These are phyloP conservation scores for Phaethon lepturus DNA, from an alignment of 2,113 vertebrate genomes.

Conservation along the genomic window DNA sequence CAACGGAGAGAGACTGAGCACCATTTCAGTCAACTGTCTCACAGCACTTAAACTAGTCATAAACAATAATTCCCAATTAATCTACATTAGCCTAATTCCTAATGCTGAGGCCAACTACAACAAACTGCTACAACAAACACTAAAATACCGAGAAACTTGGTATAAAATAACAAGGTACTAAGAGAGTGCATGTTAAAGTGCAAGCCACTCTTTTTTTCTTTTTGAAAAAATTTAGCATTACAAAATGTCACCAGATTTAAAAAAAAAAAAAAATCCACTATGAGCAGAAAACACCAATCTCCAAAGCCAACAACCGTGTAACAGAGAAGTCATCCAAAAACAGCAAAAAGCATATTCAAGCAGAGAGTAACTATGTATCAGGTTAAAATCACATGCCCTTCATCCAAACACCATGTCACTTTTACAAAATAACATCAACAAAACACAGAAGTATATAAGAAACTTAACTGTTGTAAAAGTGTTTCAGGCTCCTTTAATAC, in stretches of 20 bases:
- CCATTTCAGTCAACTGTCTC: background rate
- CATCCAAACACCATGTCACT: background rate
- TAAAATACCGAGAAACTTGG: background rate
- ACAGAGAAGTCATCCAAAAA: slow-evolving; percentile 6
- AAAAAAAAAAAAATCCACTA: background rate
- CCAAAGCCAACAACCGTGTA: background rate
- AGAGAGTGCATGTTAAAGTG: background rate
- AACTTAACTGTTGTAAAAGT: background rate
- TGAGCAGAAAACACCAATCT: background rate
- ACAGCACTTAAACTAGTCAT: background rate
- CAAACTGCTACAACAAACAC: background rate
- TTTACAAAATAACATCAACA: background rate
- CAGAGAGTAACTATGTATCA: background rate
- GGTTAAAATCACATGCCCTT: background rate
- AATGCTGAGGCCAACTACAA: background rate
- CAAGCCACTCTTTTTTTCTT: background rate
- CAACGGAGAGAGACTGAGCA: background rate
- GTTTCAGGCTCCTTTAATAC: background rate
- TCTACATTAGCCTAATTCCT: background rate
- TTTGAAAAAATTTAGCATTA: background rate
- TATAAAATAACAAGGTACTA: background rate
- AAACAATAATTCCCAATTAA: background rate
- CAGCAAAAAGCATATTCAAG: background rate
- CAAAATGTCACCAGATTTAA: background rate
- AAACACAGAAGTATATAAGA: background rate